phyloP scores from a whole-genome alignment of 2,797 vertebrate species.

The Scarus forsteni region DNA sequence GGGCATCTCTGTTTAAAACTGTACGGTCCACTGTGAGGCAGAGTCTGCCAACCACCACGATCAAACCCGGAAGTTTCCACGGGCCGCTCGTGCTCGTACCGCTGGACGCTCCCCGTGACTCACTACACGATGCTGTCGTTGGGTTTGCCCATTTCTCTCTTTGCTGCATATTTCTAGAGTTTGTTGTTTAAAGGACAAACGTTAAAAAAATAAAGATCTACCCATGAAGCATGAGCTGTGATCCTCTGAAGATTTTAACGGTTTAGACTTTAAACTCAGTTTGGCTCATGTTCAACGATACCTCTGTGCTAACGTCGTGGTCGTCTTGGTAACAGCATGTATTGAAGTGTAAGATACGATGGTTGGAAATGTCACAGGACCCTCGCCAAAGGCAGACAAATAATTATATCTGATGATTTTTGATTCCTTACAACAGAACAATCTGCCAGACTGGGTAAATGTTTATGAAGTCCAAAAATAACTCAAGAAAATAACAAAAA shows the following conservation, averaged over 20 bases:
- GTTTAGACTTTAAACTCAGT: slow-evolving; percentile 11
- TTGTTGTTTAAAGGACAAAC: slow-evolving; percentile 26
- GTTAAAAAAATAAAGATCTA: not conserved
- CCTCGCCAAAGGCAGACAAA: no score
- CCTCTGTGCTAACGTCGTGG: slow-evolving; percentile 28
- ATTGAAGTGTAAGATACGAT: not conserved
- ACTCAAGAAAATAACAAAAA: no score
- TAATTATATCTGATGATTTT: no score
- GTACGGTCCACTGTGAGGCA: slow-evolving; percentile 59
- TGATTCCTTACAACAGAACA: no score
- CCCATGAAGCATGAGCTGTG: slow-evolving; percentile 26
- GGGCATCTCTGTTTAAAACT: slow-evolving; percentile 15
- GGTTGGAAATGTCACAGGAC: not conserved
- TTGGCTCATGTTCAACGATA: not conserved
- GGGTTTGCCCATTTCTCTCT: slow-evolving; percentile 37
- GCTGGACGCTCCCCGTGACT: slow-evolving; percentile 31
- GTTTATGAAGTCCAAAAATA: no score
- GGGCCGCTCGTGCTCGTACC: not conserved
- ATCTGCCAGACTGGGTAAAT: no score
- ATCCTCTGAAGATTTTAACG: slow-evolving; percentile 7
- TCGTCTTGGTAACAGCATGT: slow-evolving; percentile 18
- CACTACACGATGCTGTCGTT: slow-evolving; percentile 30
- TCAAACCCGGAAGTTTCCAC: slow-evolving; percentile 14
- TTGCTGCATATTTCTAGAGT: slow-evolving; percentile 46
- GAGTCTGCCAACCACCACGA: slow-evolving; percentile 11